Base-by-base conservation (phyloP, 2,797 vertebrate genomes). In the Yasuhikotakia modesta region DNA sequence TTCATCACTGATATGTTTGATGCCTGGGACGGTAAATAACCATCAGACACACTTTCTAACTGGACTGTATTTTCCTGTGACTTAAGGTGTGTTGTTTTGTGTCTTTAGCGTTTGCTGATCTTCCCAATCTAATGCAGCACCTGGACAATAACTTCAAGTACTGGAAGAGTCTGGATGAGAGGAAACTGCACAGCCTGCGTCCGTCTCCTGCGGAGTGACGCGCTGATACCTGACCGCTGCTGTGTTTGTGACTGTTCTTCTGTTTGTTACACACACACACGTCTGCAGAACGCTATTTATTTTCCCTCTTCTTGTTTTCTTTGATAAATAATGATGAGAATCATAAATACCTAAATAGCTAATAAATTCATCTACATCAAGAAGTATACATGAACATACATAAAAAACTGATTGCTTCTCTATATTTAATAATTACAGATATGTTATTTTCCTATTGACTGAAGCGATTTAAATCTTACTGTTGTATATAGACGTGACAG, bases 1-100 rank as follows among this genome's bases (percentile, higher is more conserved):
- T 99, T 99, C 92, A 96, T 99, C 86, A 98, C 95, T 0, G 96
- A 96, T 89, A 98, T 98, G 97, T 98, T 97, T 79, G 95, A 97
- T 60, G 96, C 97, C 65, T 99, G 97, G 97, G 96, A 98, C 24
- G 96, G 97, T 99, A 94, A 95, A 91, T 14, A 22, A 63, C 57
- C 46, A 53, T n/a, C 63, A 19, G 6, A 30, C 6, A 13, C 17
- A 16, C 4, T 14, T 39, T 3, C 22, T 35, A 35, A 35, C 32
- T 35, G 32, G 32, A 4, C 4, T 35, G 32, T 35, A 35, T 35
- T 35, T 35, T 35, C 4, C 32, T 35, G 32, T 35, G 32, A 3
- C 0, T 70, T 45, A 22, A 4, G 14, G 0, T 8, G n/a, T 67
- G 22, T 7, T 73, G 5, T 11, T 53, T 35, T 79, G 5, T 79